Evolutionary conservation across 2,113 vertebrate genomes (phyloP).

Genomic region (Dasyornis broadbenti): DNA sequence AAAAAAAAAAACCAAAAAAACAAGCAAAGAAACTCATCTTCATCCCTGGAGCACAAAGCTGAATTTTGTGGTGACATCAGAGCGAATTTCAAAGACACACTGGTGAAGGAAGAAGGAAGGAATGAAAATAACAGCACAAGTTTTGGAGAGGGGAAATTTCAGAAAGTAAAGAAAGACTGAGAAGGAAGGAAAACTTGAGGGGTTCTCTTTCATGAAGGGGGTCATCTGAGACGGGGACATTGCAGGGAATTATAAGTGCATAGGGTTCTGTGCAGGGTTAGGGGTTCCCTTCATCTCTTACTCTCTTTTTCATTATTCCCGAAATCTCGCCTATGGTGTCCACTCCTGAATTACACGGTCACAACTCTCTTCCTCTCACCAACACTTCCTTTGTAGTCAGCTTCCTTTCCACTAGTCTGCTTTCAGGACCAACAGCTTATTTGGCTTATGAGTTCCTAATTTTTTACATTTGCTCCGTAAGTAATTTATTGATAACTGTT

Average conservation of each 20-base stretch:
- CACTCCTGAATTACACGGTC: neutral
- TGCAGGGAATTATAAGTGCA: neutral
- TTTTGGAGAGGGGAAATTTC: neutral
- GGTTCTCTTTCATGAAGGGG: neutral
- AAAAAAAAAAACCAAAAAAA: neutral
- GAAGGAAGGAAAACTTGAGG: neutral
- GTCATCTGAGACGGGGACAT: neutral
- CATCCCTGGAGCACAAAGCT: neutral
- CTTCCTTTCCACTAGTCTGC: neutral
- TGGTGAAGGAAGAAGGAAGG: neutral
- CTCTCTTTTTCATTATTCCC: neutral
- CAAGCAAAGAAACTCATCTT: neutral
- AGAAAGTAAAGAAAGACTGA: neutral
- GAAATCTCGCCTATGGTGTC: neutral
- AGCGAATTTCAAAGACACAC: neutral
- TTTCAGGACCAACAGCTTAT: neutral
- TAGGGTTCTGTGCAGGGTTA: neutral
- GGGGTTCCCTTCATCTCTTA: neutral
- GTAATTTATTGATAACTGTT: neutral
- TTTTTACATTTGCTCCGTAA: neutral
- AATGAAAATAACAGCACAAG: neutral
- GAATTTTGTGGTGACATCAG: neutral
- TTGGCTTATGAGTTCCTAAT: neutral
- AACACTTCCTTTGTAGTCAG: neutral
- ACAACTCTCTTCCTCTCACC: neutral